A percentile compares a stretch with the other conserved stretches of the same genome.
These are phyloP conservation scores for Centropyge bicolor DNA, from an alignment of 2,797 vertebrate genomes.

Conservation along the genomic window DNA sequence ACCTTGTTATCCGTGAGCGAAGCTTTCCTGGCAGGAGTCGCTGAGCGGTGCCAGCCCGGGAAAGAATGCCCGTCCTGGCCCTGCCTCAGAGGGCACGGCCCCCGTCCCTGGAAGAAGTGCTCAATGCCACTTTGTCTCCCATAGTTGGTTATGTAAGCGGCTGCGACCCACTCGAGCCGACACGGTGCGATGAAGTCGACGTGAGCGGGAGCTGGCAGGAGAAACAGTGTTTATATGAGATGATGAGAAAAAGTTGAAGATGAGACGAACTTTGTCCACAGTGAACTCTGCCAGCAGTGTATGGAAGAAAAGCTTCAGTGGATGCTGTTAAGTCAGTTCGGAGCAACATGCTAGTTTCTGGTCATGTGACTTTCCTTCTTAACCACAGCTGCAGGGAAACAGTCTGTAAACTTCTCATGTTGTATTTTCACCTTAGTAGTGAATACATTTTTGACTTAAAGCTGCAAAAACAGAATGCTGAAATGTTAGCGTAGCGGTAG, in stretches of 20 bases:
- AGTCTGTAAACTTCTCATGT: neutral
- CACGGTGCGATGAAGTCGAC: constrained; percentile 22
- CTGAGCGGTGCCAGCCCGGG: constrained; percentile 64
- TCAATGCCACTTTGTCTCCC: constrained; percentile 54
- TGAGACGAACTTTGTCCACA: constrained; percentile 9
- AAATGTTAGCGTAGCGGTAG: too few species aligned
- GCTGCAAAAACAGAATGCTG: neutral
- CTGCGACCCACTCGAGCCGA: constrained; percentile 38
- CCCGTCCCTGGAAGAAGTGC: constrained; percentile 50
- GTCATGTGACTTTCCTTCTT: neutral
- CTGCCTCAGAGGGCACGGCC: constrained; percentile 27
- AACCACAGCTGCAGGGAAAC: constrained; percentile 7
- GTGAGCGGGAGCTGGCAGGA: neutral
- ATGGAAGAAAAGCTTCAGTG: constrained; percentile 2
- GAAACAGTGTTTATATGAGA: constrained; percentile 3
- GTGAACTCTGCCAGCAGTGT: neutral
- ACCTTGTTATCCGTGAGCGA: constrained; percentile 68
- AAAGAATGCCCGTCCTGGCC: constrained; percentile 62
- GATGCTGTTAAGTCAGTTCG: neutral
- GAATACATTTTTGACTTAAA: neutral
- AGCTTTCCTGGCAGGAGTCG: constrained; percentile 76
- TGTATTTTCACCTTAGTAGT: neutral
- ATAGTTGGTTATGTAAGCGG: constrained; percentile 54
- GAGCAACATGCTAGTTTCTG: neutral
- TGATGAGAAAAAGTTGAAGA: constrained; percentile 16